These are phyloP conservation scores for Dicrurus megarhynchus DNA, from an alignment of 2,113 vertebrate species.

Conservation along the genomic window DNA sequence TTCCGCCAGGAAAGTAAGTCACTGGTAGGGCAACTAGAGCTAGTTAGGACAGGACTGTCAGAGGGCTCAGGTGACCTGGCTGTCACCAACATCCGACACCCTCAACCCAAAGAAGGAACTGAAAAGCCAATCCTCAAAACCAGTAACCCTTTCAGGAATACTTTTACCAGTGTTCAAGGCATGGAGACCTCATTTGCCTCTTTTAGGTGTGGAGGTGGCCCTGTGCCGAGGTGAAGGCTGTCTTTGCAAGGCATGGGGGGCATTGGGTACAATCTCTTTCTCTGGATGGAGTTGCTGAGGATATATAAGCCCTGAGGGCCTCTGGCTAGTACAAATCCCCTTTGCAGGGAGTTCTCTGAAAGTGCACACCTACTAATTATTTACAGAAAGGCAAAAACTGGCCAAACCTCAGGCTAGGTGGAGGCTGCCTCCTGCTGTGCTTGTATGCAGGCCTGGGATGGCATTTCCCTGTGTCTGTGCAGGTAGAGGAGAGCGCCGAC, in stretches of 20 bases:
- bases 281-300: neutral
- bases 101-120: neutral
- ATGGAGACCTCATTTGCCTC: neutral
- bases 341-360: neutral
- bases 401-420: neutral
- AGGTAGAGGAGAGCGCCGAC: neutral
- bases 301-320: neutral
- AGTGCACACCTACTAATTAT: neutral
- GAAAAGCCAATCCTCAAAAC: neutral
- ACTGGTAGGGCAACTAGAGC: neutral
- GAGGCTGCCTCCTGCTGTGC: neutral
- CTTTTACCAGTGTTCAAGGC: neutral
- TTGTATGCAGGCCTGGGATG: neutral
- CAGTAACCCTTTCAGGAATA: neutral
- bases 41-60: neutral
- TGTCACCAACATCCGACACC: neutral
- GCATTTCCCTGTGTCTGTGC: neutral
- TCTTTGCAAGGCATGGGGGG: neutral
- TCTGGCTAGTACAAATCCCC: neutral
- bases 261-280: neutral
- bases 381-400: neutral
- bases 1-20: neutral
- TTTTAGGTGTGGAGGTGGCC: neutral
- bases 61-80: neutral
- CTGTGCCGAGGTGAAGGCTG: fast-evolving